Percentiles rank a stretch among this genome's conserved stretches.
Evolutionary conservation across 2,797 vertebrate genomes (phyloP).

Genomic region (Buceros bicornis): DNA sequence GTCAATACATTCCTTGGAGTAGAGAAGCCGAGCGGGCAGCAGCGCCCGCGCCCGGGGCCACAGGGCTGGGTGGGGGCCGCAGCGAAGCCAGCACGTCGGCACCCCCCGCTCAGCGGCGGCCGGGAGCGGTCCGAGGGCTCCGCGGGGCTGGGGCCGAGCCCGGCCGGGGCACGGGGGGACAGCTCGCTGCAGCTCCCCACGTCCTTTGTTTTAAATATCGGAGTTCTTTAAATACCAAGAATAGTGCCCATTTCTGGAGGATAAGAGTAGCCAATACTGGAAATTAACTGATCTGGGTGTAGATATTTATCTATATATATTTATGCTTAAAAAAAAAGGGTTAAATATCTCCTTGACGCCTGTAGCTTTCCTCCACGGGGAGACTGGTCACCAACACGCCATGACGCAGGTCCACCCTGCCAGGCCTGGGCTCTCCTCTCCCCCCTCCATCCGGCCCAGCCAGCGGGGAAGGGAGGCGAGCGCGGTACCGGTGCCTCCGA

Average conservation of each 20-base stretch:
- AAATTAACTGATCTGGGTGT: conserved; percentile 49
- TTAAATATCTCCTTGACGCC: background rate
- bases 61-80: background rate
- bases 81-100: conserved; percentile 42
- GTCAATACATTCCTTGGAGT: conserved; percentile 53
- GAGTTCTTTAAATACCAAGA: conserved; percentile 52
- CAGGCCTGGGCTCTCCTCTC: background rate
- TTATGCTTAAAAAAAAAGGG: conserved; percentile 20
- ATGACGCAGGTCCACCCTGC: background rate
- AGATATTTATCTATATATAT: conserved; percentile 49
- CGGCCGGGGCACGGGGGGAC: background rate
- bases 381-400: background rate
- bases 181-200: background rate
- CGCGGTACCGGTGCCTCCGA: background rate
- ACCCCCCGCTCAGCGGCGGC: background rate
- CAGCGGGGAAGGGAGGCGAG: background rate
- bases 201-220: conserved; percentile 12
- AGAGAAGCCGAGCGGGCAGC: conserved; percentile 29
- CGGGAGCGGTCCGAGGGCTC: background rate
- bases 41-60: background rate
- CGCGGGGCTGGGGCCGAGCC: background rate
- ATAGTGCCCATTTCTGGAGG: conserved; percentile 21
- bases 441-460: conserved; percentile 31
- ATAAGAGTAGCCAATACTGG: conserved; percentile 55
- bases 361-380: conserved; percentile 60